Evolutionary conservation across 2,113 vertebrate genomes (phyloP).

Genomic region (Dasypus novemcinctus): DNA sequence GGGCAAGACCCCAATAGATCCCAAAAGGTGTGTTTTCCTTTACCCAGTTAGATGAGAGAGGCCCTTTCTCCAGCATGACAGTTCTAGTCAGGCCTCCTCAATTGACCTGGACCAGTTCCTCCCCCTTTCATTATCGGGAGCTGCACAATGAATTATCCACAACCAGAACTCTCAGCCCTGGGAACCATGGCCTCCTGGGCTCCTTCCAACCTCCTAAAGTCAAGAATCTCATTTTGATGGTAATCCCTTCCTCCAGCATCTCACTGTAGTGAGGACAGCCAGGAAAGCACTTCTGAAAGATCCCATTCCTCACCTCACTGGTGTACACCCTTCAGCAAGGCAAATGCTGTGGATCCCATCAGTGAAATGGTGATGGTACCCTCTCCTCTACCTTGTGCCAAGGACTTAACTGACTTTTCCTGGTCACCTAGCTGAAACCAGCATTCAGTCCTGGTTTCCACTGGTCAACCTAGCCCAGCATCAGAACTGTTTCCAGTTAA

Average conservation of each 20-base stretch:
- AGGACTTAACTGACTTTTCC: slow-evolving; percentile 28
- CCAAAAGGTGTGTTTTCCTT: background rate
- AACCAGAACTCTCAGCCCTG: background rate
- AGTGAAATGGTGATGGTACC: background rate
- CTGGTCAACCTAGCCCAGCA: background rate
- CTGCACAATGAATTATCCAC: background rate
- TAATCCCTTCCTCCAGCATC: background rate
- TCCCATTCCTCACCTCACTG: background rate
- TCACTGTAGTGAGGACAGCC: background rate
- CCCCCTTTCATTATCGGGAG: background rate
- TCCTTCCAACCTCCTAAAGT: background rate
- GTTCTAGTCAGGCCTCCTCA: background rate
- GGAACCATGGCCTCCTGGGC: background rate
- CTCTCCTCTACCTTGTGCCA: background rate
- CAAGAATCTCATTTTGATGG: background rate
- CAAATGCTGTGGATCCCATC: background rate
- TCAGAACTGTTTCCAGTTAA: background rate
- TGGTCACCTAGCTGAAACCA: background rate
- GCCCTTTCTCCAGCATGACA: background rate
- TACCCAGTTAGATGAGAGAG: background rate
- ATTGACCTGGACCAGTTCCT: background rate
- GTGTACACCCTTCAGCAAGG: background rate
- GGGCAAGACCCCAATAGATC: background rate
- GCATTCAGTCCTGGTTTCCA: background rate
- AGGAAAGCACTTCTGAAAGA: slow-evolving; percentile 12